Evolutionary conservation across 2,888 invertebrate genomes (phyloP).

Genomic region (Rhamnusium bicolor): DNA sequence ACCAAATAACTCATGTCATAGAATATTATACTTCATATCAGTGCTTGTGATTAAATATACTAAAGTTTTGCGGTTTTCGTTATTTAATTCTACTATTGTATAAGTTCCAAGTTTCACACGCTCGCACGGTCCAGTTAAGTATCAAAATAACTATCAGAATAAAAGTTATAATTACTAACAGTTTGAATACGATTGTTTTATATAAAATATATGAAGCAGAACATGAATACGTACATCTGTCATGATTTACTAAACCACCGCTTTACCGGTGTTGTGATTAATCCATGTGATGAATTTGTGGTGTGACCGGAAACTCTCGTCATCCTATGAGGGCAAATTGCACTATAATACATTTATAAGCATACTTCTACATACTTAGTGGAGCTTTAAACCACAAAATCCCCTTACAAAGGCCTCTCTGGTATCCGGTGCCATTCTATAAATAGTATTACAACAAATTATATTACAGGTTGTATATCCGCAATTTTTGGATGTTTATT

Average conservation of each 20-base stretch:
- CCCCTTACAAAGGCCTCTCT: background rate
- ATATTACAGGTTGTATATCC: no score
- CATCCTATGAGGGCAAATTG: slow-evolving; percentile 12
- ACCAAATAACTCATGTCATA: no score
- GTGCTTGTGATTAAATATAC: background rate
- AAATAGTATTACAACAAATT: background rate
- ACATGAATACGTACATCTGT: background rate
- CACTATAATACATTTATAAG: slow-evolving; percentile 16
- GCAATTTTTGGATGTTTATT: no score
- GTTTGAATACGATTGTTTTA: background rate
- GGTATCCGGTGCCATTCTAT: background rate
- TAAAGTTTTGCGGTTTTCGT: background rate
- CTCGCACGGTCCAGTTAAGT: background rate
- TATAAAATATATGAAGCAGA: background rate
- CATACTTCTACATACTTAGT: slow-evolving; percentile 8
- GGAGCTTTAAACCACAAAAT: background rate
- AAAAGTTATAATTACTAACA: background rate
- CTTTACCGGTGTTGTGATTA: background rate
- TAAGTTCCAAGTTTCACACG: background rate
- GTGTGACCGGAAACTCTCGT: slow-evolving; percentile 13
- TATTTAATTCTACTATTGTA: background rate
- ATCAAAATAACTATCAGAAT: background rate
- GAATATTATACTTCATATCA: background rate
- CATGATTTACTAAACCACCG: background rate
- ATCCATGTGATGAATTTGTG: slow-evolving; percentile 9